Percentiles rank a stretch among this genome's conserved stretches.
Evolutionary conservation across 2,797 vertebrate species (phyloP).

Genomic region (Bufotes viridis): DNA sequence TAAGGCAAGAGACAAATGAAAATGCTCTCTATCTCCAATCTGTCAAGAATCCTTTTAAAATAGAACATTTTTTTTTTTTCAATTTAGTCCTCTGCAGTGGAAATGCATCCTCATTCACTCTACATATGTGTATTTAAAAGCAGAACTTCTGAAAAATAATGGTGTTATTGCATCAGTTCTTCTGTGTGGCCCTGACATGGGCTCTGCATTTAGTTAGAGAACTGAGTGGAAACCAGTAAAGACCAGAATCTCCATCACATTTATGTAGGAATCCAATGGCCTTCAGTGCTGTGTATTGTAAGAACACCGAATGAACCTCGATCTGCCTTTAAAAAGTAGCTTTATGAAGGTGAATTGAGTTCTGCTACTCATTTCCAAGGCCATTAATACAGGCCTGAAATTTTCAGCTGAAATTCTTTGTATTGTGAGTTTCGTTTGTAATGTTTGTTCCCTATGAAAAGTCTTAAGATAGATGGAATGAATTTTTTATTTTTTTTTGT

Average conservation of each 20-base stretch:
- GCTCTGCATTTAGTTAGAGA: not conserved
- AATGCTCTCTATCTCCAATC: slow-evolving; percentile 53
- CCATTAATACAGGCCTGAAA: not conserved
- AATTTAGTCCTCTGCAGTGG: slow-evolving; percentile 34
- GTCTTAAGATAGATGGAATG: too few species aligned
- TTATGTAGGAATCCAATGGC: not conserved
- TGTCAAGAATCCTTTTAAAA: slow-evolving; percentile 56
- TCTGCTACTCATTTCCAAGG: slow-evolving; percentile 1
- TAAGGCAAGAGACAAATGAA: slow-evolving; percentile 20
- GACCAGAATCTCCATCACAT: not conserved
- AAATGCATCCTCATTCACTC: slow-evolving; percentile 18
- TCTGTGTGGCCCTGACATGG: slow-evolving; percentile 33
- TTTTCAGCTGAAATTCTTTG: not conserved
- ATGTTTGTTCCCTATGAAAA: not conserved
- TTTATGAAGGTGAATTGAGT: slow-evolving; percentile 4
- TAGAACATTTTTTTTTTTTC: slow-evolving; percentile 15
- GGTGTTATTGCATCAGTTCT: slow-evolving; percentile 13
- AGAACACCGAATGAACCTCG: not conserved
- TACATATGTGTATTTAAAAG: not conserved
- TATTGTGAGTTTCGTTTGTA: not conserved
- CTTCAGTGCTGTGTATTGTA: slow-evolving; percentile 5
- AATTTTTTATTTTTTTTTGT: not conserved
- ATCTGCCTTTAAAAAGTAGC: not conserved
- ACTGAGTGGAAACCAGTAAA: too few species aligned
- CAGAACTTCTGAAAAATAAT: not conserved